Base-by-base conservation (phyloP, 2,797 vertebrate genomes). In the Ctenochaetus hawaiiensis region DNA sequence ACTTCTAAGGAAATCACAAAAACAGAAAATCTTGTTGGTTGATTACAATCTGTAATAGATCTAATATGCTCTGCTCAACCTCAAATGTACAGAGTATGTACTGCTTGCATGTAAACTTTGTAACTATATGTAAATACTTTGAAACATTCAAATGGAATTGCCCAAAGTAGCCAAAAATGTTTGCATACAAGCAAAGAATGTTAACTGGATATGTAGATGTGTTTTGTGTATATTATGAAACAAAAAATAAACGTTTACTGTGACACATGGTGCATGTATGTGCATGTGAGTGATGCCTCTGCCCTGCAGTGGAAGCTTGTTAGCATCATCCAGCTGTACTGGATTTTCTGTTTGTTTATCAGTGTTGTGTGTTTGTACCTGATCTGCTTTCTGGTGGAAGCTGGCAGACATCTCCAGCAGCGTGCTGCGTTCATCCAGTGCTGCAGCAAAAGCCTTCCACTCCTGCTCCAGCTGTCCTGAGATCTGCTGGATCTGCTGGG, bases 401-500 rank as follows among this genome's bases (percentile, higher is more conserved):
- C 97, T 94, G 75, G 97, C 97, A 20, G 98, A 99, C 98, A 99
- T 99, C 90, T 99, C 98, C 89, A 99, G 91, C 83, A 99, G 92
- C 0, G 98, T 98, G 92, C 98, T 99, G 69, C 98, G 97, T 79
- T 99, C 98, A 0, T 99, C 98, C 92, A 99, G 92, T 10, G 98
- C 98, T 3, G 98, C 98, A 2, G 98, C 98, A 10, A 99, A 99
- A 0, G 97, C 97, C 89, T 99, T 99, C 98, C 98, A 99, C 85
- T 99, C 98, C 89, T 99, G 97, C 84, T 99, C 98, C 92, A 99
- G 72, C 94, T 99, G 98, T 78, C 94, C 94, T 4, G 98, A 97
- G 61, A 99, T 99, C 96, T 99, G 98, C 84, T 99, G 98, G 87
- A 99, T 99, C 92, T 99, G 98, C 93, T 98, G 97, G 0, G 98